These are phyloP conservation scores for Harpegnathos saltator DNA, from an alignment of 1,140 invertebrate genomes.

Conservation along the genomic window DNA sequence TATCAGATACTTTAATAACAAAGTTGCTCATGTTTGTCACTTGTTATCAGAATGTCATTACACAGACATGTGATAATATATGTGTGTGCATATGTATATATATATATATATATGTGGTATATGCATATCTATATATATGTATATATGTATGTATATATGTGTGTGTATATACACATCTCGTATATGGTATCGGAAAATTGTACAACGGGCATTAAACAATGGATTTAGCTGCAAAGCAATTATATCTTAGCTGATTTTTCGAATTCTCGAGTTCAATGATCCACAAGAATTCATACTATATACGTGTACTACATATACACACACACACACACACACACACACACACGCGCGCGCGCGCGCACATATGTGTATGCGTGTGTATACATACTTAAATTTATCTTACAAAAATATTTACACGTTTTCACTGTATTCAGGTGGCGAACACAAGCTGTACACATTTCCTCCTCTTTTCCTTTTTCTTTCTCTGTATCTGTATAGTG, in stretches of 20 bases:
- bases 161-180: conserved; percentile 4
- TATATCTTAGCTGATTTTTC: conserved; percentile 10
- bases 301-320: conserved; percentile 23
- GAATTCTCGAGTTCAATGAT: background rate
- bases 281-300: conserved; percentile 24
- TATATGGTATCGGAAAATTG: conserved; percentile 68
- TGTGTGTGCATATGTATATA: background rate
- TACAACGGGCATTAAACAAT: conserved; percentile 73
- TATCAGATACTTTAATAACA: conserved; percentile 70
- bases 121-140: conserved; percentile 10
- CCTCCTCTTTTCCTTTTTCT: background rate
- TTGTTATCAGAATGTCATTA: conserved; percentile 70
- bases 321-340: background rate
- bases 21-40: conserved; percentile 63
- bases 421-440: conserved; percentile 49
- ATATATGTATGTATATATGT: background rate
- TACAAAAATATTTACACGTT: conserved; percentile 77
- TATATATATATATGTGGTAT: conserved; percentile 14
- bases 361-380: conserved; percentile 22
- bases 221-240: conserved; percentile 65
- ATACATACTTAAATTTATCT: conserved; percentile 73
- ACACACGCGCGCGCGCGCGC: too few relatives aligned
- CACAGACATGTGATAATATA: conserved; percentile 60
- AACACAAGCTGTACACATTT: conserved; percentile 68
- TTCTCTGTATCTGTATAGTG: conserved; percentile 31